Evolutionary conservation across 2,113 vertebrate genomes (phyloP).

Genomic region (Syngnathus floridae): DNA sequence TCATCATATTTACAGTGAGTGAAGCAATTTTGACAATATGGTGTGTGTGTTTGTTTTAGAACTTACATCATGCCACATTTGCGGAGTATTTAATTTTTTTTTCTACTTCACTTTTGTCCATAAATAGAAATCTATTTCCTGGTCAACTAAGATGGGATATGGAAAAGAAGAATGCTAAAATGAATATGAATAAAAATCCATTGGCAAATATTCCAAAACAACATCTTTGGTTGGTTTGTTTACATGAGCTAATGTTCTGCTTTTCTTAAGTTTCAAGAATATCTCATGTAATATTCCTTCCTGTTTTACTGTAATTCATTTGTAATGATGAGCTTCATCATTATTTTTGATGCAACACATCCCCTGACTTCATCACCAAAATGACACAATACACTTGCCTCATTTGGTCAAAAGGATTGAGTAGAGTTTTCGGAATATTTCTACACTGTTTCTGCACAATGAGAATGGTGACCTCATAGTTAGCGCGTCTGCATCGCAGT

Average conservation of each 20-base stretch:
- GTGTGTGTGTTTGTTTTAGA: too few species aligned
- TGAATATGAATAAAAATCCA: slow-evolving; percentile 13
- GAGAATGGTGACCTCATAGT: too few species aligned
- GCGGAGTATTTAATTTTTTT: slow-evolving; percentile 18
- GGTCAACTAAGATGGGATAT: slow-evolving; percentile 9
- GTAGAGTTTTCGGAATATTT: background rate
- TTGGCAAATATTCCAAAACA: background rate
- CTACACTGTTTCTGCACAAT: background rate
- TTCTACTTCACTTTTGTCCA: slow-evolving; percentile 42
- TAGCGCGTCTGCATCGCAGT: background rate
- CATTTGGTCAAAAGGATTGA: slow-evolving; percentile 3
- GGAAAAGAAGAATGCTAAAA: slow-evolving; percentile 20
- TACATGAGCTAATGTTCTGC: background rate
- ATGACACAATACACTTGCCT: slow-evolving; percentile 10
- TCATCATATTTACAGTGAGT: too few species aligned
- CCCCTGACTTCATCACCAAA: background rate
- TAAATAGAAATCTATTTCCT: slow-evolving; percentile 42
- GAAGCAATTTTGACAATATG: too few species aligned
- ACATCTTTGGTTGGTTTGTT: background rate
- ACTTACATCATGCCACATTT: slow-evolving; percentile 35
- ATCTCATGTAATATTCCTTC: background rate
- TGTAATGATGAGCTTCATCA: slow-evolving; percentile 32
- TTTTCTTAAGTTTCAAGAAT: too few species aligned
- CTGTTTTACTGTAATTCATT: background rate
- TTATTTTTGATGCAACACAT: slow-evolving; percentile 26